phyloP scores from a whole-genome alignment of 2,797 vertebrate species.

The Amphiprion clarkii region DNA sequence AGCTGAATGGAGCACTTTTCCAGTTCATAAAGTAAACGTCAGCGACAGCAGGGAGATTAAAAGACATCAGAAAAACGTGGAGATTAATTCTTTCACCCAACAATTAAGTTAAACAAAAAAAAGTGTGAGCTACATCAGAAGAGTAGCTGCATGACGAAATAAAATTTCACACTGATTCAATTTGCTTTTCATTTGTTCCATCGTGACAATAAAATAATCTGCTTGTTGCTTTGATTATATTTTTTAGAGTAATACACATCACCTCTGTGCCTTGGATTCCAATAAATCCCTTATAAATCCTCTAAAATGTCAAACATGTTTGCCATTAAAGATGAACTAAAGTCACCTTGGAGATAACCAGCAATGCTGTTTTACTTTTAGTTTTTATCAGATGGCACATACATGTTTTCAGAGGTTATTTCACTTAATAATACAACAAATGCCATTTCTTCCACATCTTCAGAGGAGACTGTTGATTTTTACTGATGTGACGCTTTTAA shows the following conservation, averaged over 20 bases:
- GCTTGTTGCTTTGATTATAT: slow-evolving; percentile 19
- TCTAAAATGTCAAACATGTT: slow-evolving; percentile 63
- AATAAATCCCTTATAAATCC: slow-evolving; percentile 23
- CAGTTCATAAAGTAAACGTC: slow-evolving; percentile 84
- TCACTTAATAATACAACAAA: slow-evolving; percentile 20
- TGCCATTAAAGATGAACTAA: slow-evolving; percentile 49
- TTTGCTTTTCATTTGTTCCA: slow-evolving; percentile 13
- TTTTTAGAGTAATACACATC: slow-evolving; percentile 13
- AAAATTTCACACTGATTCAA: slow-evolving; percentile 7
- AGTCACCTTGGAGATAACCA: slow-evolving; percentile 51
- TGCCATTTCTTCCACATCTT: slow-evolving; percentile 25
- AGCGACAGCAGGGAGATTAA: slow-evolving; percentile 70
- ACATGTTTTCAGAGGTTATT: slow-evolving; percentile 58
- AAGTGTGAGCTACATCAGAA: slow-evolving; percentile 27
- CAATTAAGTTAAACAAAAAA: slow-evolving; percentile 2
- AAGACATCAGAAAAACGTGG: slow-evolving; percentile 34
- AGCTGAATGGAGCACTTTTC: slow-evolving; percentile 77
- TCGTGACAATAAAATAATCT: slow-evolving; percentile 58
- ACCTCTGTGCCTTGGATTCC: slow-evolving; percentile 37
- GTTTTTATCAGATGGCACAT: slow-evolving; percentile 16
- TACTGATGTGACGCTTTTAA: slow-evolving; percentile 1
- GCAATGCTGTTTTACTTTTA: slow-evolving; percentile 38
- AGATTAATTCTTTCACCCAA: slow-evolving; percentile 5
- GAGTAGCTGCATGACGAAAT: slow-evolving; percentile 23
- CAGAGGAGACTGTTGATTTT: slow-evolving; percentile 25